Evolutionary conservation across 2,113 vertebrate species (phyloP).

Genomic region (Prunella himalayana): DNA sequence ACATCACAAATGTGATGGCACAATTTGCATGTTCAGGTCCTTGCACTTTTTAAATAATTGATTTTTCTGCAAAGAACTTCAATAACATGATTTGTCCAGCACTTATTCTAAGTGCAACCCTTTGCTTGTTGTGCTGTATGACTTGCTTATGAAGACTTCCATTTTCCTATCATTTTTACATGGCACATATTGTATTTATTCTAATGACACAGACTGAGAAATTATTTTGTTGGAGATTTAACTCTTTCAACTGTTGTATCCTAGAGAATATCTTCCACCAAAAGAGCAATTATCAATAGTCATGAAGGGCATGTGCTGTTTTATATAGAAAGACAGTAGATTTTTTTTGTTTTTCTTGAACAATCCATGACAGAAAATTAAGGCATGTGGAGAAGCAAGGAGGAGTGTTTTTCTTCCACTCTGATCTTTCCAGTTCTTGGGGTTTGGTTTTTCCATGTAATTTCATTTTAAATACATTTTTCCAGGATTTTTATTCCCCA

Average conservation of each 20-base stretch:
- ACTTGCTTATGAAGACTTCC: not conserved
- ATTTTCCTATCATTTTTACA: not conserved
- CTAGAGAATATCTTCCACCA: not conserved
- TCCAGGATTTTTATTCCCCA: constrained; percentile 62
- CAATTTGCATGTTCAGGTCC: not conserved
- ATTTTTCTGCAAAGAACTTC: not conserved
- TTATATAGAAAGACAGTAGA: not conserved
- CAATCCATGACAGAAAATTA: not conserved
- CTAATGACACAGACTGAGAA: not conserved
- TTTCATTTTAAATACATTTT: constrained; percentile 47
- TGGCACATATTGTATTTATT: not conserved
- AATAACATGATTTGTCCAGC: not conserved
- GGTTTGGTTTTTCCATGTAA: constrained; percentile 10
- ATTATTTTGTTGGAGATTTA: not conserved
- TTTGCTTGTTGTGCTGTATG: not conserved
- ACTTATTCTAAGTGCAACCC: not conserved
- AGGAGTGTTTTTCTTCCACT: not conserved
- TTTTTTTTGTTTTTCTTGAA: not conserved
- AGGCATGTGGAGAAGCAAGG: not conserved
- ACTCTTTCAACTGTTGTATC: not conserved
- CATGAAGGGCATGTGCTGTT: not conserved
- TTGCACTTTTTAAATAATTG: not conserved
- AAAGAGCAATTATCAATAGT: not conserved
- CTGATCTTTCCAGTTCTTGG: not conserved
- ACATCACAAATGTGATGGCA: not conserved